Conservation (phyloP, 2,888 invertebrate species). For the Zhengitettix transpicula region DNA sequence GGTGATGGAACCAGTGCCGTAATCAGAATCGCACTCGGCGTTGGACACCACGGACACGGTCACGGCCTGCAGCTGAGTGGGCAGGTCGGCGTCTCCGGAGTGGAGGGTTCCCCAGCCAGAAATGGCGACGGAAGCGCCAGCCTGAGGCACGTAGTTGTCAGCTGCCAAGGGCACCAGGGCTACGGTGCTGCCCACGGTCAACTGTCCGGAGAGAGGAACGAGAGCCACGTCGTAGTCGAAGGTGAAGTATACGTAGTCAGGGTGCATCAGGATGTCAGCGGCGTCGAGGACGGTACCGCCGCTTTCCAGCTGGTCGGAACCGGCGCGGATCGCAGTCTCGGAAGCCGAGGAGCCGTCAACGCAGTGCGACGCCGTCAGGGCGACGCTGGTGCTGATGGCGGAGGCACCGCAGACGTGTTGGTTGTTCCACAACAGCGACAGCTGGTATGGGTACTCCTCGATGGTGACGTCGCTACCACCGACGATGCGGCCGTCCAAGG, state of each 20-base stretch:
- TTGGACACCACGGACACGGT: constrained; percentile 2
- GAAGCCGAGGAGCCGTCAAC: background rate
- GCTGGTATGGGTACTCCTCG: no score
- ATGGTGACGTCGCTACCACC: no score
- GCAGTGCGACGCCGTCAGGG: constrained; percentile 8
- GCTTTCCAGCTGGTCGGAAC: no score
- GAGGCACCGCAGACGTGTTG: constrained; percentile 7
- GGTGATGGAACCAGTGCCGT: constrained; percentile 6
- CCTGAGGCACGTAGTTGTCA: no score
- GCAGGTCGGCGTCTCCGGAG: no score
- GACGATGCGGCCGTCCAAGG: no score
- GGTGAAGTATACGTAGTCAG: constrained; percentile 19
- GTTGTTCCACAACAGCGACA: background rate
- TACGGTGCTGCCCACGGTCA: no score
- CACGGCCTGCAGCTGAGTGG: background rate
- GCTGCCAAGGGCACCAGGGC: no score
- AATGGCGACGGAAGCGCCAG: no score
- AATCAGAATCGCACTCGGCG: constrained; percentile 8
- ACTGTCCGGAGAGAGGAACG: constrained; percentile 19
- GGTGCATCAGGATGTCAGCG: constrained; percentile 21
- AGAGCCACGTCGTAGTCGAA: constrained; percentile 30
- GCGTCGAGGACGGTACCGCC: constrained; percentile 16
- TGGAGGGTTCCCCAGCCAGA: no score
- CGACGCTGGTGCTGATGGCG: constrained; percentile 5
- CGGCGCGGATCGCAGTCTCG: no score